Evolutionary conservation across 1,140 invertebrate species (phyloP), one percentile per base, ranked within the genome.

Genomic region (Conus betulinus): DNA sequence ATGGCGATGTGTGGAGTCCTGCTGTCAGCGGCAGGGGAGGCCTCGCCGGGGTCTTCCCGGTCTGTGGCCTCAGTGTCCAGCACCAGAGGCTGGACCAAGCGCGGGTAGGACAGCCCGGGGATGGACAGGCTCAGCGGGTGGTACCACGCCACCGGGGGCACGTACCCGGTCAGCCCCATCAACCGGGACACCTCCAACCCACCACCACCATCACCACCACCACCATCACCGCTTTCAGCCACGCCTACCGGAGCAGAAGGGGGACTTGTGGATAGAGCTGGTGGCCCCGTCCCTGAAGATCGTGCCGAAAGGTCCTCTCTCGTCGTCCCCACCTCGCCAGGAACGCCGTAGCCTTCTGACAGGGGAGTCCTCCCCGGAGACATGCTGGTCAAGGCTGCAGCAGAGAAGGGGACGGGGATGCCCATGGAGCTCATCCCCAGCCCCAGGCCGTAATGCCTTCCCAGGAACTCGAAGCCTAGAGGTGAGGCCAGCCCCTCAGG

Each of bases 101-200:
- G 78, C 17, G 89, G 90, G 83, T 88, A 90, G 63, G 89, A 90
- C 87, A 90, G 82, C 10, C 90, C 88, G 25, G 88, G 88, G 27
- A 89, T 52, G 76, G 84, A 51, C 57, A 88, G 91, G 53, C 52
- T 83, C n/a, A 85, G 87, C 51, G 79, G 53, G 60, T 79, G 8
- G 79, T 85, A 88, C 87, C 87, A 87, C 13, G 84, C 67, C 76
- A 76, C 25, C 84, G 71, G 91, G 92, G 94, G 98, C 98, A 67
- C 98, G 96, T 87, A 99, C 95, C 93, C 99, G 98, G 76, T 98
- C 96, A 91, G 97, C 99, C 93, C 99, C 91, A 99, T 97, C 95
- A 98, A 97, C 95, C 99, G 98, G 76, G 99, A 96, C 93, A 99
- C 99, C 96, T 99, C 99, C 99, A 99, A 99, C 98, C 99, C 96